phyloP scores from a whole-genome alignment of 2,113 vertebrate species.

The Microtus oregoni region DNA sequence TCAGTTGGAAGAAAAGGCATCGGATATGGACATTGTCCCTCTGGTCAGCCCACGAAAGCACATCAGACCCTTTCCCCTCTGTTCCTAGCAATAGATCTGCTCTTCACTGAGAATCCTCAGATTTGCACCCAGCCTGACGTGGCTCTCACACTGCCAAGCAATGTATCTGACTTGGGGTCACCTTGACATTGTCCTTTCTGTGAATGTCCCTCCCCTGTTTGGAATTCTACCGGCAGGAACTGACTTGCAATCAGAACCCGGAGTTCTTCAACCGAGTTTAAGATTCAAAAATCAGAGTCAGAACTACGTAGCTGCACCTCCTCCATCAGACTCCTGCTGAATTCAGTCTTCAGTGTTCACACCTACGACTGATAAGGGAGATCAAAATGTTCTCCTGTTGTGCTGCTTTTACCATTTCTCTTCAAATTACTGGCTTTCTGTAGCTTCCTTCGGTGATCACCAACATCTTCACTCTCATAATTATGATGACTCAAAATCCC shows the following conservation, averaged over 20 bases:
- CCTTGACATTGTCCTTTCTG: not conserved
- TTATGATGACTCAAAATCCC: conserved; percentile 52
- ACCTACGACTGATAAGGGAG: not conserved
- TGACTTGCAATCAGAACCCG: not conserved
- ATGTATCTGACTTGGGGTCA: not conserved
- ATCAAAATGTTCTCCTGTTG: conserved; percentile 40
- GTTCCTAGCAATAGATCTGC: not conserved
- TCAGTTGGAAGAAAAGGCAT: not conserved
- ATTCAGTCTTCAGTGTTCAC: conserved; percentile 4
- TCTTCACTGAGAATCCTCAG: not conserved
- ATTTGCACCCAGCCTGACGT: not conserved
- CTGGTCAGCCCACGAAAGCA: not conserved
- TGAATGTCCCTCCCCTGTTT: not conserved
- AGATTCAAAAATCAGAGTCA: conserved; percentile 34
- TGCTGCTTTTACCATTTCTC: conserved; percentile 31
- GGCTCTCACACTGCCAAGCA: not conserved
- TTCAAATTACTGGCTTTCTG: conserved; percentile 54
- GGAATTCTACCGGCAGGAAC: not conserved
- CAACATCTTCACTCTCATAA: conserved; percentile 1
- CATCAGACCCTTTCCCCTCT: not conserved
- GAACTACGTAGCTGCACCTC: not conserved
- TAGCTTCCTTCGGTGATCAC: conserved; percentile 28
- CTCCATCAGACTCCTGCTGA: conserved; percentile 45
- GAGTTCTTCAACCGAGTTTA: conserved; percentile 30
- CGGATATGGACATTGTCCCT: not conserved